These are phyloP conservation scores for Sandelia bainsii DNA, from an alignment of 2,797 vertebrate species.

Conservation along the genomic window DNA sequence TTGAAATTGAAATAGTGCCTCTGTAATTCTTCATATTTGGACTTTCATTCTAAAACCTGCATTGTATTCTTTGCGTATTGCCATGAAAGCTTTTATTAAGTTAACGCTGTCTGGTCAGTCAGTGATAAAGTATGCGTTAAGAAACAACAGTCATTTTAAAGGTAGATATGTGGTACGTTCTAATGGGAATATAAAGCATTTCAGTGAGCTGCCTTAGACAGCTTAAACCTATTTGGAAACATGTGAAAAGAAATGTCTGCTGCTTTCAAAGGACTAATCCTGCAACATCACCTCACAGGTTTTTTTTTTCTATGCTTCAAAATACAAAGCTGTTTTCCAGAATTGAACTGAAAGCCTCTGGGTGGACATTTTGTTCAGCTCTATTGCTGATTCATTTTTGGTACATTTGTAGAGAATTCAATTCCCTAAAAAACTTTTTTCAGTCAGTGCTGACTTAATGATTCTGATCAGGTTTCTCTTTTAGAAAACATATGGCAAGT, in stretches of 20 bases:
- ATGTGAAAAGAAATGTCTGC: constrained; percentile 42
- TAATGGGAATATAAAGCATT: constrained; percentile 33
- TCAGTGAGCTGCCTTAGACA: constrained; percentile 42
- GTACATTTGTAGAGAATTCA: constrained; percentile 35
- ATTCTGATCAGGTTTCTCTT: constrained; percentile 45
- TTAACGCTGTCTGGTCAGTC: constrained; percentile 44
- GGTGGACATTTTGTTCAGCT: constrained; percentile 51
- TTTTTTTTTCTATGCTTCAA: constrained; percentile 31
- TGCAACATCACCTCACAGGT: constrained; percentile 31
- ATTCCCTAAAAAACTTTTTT: constrained; percentile 26
- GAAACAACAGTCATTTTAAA: constrained; percentile 33
- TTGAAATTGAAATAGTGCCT: constrained; percentile 32
- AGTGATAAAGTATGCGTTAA: constrained; percentile 49
- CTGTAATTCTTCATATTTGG: constrained; percentile 15
- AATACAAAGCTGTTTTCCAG: constrained; percentile 56
- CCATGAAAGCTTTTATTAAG: constrained; percentile 20
- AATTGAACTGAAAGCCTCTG: constrained; percentile 58
- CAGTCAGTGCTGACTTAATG: constrained; percentile 44
- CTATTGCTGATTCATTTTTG: constrained; percentile 36
- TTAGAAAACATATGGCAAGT: constrained; percentile 53
- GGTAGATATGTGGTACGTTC: constrained; percentile 21
- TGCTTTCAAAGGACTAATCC: constrained; percentile 63
- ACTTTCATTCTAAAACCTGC: constrained; percentile 26
- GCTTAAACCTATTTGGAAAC: constrained; percentile 47
- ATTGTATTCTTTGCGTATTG: constrained; percentile 29